Evolutionary conservation across 2,797 vertebrate genomes (phyloP).

Genomic region (Pipistrellus kuhlii): DNA sequence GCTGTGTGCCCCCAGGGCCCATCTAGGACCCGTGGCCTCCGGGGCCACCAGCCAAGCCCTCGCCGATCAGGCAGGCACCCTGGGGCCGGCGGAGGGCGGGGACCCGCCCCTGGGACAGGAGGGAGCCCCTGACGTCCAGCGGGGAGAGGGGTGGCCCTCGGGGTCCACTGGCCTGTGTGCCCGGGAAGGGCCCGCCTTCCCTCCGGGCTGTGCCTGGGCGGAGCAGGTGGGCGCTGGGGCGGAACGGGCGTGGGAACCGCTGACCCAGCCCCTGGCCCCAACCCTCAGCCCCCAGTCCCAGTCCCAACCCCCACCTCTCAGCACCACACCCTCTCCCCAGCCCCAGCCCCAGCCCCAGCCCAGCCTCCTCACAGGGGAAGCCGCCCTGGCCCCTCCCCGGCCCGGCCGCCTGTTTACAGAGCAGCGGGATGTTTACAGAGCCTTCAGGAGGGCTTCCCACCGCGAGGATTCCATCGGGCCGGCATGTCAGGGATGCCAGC

Average conservation of each 20-base stretch:
- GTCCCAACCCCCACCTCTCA: neutral
- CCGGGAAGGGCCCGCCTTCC: neutral
- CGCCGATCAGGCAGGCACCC: neutral
- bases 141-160: neutral
- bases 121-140: neutral
- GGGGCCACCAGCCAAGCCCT: neutral
- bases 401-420: slow-evolving; percentile 68
- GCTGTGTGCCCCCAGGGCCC: no score
- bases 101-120: neutral
- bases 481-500: neutral
- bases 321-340: no score
- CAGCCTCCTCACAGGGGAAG: neutral
- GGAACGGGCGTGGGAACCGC: slow-evolving; percentile 77
- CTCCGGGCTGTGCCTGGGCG: slow-evolving; percentile 62
- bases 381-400: neutral
- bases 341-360: neutral
- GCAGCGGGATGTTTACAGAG: slow-evolving; percentile 80
- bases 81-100: neutral
- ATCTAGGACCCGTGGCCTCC: neutral
- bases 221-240: slow-evolving; percentile 74
- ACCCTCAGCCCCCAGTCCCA: neutral
- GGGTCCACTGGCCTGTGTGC: neutral
- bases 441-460: slow-evolving; percentile 56
- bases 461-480: neutral
- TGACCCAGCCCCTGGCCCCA: neutral